phyloP scores from a whole-genome alignment of 1,140 invertebrate species.

The Antheraea pernyi region DNA sequence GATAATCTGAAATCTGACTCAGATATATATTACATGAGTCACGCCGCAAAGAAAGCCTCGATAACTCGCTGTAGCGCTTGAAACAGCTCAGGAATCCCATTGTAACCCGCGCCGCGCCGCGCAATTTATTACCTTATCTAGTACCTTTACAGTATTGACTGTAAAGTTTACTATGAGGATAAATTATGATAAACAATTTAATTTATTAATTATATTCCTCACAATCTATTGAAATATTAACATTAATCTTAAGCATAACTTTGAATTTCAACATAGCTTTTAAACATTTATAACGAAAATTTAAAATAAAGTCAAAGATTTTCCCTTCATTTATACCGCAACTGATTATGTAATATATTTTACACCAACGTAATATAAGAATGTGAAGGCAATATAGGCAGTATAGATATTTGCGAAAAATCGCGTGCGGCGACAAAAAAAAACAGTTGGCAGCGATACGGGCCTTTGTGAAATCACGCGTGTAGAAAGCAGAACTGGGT shows the following conservation, averaged over 20 bases:
- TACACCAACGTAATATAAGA: background rate
- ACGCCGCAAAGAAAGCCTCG: conserved; percentile 38
- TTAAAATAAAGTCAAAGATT: no score
- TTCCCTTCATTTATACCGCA: background rate
- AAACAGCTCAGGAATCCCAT: conserved; percentile 62
- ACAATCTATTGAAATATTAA: no score
- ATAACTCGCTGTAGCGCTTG: conserved; percentile 38
- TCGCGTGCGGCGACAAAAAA: conserved; percentile 55
- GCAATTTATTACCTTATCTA: conserved; percentile 64
- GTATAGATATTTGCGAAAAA: conserved; percentile 62
- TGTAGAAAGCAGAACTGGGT: conserved; percentile 73
- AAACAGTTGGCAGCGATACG: conserved; percentile 36
- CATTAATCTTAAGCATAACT: no score
- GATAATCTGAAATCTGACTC: conserved; percentile 37
- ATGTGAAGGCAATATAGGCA: conserved; percentile 18
- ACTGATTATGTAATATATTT: background rate
- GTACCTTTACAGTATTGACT: conserved; percentile 40
- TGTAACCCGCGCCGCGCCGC: conserved; percentile 44
- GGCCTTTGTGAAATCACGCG: conserved; percentile 68
- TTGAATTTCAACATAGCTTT: no score
- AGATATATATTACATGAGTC: conserved; percentile 33
- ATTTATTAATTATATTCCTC: conserved; percentile 2
- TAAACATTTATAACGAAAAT: no score
- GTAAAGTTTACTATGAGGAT: background rate
- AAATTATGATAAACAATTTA: conserved; percentile 1